These are phyloP conservation scores for Meandrina meandrites DNA, from an alignment of 92 coral and sea anemone genomes.

Conservation along the genomic window DNA sequence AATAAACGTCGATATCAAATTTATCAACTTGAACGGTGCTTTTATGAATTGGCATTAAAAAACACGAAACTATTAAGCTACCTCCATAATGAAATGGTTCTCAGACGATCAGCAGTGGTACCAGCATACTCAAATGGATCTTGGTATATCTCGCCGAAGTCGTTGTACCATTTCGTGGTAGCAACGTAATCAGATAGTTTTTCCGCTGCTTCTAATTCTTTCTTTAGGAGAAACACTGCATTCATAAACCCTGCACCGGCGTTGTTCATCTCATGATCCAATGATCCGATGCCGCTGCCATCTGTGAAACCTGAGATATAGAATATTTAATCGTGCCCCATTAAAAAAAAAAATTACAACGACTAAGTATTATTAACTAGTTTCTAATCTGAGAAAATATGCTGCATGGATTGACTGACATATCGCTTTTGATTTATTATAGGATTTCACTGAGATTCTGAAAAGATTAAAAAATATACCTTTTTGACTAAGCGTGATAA, in stretches of 20 bases:
- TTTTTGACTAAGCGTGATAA: too few species aligned
- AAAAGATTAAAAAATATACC: too few species aligned
- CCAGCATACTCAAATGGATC: conserved; percentile 44
- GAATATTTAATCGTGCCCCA: too few species aligned
- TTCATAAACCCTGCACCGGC: conserved; percentile 56
- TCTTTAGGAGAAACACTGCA: conserved; percentile 47
- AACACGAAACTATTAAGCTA: background rate
- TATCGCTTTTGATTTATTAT: too few species aligned
- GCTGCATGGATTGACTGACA: too few species aligned
- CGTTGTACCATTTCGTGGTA: conserved; percentile 41
- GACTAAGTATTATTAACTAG: too few species aligned
- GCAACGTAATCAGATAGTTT: conserved; percentile 5
- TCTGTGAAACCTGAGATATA: conserved; percentile 25
- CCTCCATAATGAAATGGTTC: conserved; percentile 37
- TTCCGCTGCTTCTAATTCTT: background rate
- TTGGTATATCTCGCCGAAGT: conserved; percentile 54
- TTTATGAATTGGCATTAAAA: too few species aligned
- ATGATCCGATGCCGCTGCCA: conserved; percentile 66
- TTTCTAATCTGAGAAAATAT: too few species aligned
- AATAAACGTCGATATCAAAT: too few species aligned
- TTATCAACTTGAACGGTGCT: too few species aligned
- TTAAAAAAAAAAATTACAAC: too few species aligned
- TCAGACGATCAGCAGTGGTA: conserved; percentile 61
- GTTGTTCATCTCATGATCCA: conserved; percentile 61
- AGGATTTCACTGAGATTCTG: too few species aligned